Conservation (phyloP, 2,888 invertebrate species). For the Balanococcus diminutus region DNA sequence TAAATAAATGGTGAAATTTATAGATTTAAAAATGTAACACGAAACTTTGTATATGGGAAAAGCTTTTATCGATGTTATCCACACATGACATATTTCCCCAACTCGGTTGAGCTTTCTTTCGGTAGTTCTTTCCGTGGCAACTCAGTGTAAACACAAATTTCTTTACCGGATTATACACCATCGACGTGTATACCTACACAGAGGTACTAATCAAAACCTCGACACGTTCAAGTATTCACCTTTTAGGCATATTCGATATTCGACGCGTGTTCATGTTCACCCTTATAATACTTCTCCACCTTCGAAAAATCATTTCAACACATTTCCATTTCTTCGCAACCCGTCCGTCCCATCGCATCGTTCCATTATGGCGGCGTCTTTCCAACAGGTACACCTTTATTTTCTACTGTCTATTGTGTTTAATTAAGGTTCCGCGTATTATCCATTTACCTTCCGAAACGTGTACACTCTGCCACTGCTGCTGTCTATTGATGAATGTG, state of each 20-base stretch:
- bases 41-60: background rate
- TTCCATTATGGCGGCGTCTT: too few species aligned
- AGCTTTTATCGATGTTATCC: conserved; percentile 37
- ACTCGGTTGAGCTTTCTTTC: conserved; percentile 14
- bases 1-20: conserved; percentile 38
- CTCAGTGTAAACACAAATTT: conserved; percentile 11
- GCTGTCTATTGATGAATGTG: conserved; percentile 28
- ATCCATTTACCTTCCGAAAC: background rate
- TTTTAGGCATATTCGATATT: conserved; percentile 22
- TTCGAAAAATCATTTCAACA: background rate
- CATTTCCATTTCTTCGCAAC: too few species aligned
- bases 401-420: conserved; percentile 11
- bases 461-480: background rate
- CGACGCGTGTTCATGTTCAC: background rate
- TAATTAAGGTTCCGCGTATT: conserved; percentile 43
- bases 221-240: conserved; percentile 3
- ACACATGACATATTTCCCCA: conserved; percentile 22
- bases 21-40: conserved; percentile 33
- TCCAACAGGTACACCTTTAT: conserved; percentile 1
- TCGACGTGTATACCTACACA: background rate
- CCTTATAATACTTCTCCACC: background rate
- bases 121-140: conserved; percentile 1
- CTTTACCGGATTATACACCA: conserved; percentile 3
- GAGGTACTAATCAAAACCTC: conserved; percentile 18
- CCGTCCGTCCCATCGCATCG: background rate